A percentile compares a stretch with the other conserved stretches of the same genome.
These are phyloP conservation scores for Pachypeltis micranthus DNA, from an alignment of 1,140 invertebrate species.

Conservation along the genomic window DNA sequence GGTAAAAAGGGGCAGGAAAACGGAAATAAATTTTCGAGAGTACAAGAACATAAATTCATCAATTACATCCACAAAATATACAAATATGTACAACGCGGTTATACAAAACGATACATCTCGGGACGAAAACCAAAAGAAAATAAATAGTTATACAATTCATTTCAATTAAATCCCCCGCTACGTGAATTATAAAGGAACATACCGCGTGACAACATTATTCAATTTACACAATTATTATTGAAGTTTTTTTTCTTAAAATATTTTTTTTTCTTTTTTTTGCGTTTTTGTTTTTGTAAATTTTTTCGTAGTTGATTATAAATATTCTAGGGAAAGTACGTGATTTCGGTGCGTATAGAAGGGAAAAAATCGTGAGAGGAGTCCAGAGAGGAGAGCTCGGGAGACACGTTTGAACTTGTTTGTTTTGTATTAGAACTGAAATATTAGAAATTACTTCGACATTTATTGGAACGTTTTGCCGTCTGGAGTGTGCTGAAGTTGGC, in stretches of 20 bases:
- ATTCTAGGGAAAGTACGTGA: slow-evolving; percentile 4
- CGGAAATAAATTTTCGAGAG: neutral
- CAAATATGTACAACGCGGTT: slow-evolving; percentile 5
- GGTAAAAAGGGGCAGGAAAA: neutral
- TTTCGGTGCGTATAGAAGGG: neutral
- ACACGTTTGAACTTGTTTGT: neutral
- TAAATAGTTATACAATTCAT: neutral
- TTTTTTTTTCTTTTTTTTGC: neutral
- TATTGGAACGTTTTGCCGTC: neutral
- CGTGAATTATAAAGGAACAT: slow-evolving; percentile 6
- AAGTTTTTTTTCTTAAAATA: neutral
- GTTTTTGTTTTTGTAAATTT: neutral
- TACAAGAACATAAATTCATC: neutral
- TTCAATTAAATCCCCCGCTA: neutral
- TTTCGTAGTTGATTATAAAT: neutral
- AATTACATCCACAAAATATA: neutral
- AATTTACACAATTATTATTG: too few species aligned
- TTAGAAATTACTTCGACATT: neutral
- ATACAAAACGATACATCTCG: neutral
- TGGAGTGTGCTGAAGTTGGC: too few species aligned
- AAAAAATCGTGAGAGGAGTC: neutral
- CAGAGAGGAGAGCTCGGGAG: neutral
- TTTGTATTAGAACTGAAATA: neutral
- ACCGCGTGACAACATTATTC: neutral
- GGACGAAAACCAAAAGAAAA: too few species aligned